These are phyloP conservation scores for Pongo abelii DNA, from an alignment of 2,113 vertebrate genomes.

Conservation along the genomic window DNA sequence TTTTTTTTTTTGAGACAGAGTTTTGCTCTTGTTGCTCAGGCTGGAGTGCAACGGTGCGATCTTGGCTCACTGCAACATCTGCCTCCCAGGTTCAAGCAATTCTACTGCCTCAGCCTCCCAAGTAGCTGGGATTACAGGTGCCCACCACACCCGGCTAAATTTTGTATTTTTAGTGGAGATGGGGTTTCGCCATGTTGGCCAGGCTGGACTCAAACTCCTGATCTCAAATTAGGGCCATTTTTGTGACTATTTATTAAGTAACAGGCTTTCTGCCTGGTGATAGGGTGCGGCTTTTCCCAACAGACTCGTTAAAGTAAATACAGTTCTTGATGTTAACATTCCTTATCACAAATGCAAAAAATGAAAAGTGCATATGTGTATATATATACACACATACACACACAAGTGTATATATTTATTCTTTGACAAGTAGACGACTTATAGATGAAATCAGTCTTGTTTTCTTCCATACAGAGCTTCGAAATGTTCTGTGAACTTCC, in stretches of 20 bases:
- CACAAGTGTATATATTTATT: no score
- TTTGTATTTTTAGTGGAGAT: no score
- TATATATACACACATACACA: neutral
- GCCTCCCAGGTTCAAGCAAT: no score
- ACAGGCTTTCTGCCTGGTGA: slow-evolving; percentile 57
- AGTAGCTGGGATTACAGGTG: no score
- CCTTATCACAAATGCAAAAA: neutral
- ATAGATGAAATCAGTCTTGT: neutral
- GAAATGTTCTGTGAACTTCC: neutral
- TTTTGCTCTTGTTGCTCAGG: no score
- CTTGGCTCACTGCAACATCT: no score
- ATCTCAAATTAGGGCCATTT: neutral
- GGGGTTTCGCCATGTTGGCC: no score
- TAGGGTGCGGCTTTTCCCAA: slow-evolving; percentile 25
- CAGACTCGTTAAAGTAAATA: slow-evolving; percentile 16
- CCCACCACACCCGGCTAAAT: no score
- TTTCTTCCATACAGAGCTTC: neutral
- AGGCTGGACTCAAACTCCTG: no score
- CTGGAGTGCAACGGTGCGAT: no score
- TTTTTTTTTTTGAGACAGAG: no score
- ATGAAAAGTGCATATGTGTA: neutral
- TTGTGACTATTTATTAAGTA: slow-evolving; percentile 67
- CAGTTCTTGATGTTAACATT: slow-evolving; percentile 57
- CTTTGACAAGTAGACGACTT: neutral
- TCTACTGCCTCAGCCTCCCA: no score